Conservation (phyloP, 1,140 invertebrate species). For the Anastatus disparis region DNA sequence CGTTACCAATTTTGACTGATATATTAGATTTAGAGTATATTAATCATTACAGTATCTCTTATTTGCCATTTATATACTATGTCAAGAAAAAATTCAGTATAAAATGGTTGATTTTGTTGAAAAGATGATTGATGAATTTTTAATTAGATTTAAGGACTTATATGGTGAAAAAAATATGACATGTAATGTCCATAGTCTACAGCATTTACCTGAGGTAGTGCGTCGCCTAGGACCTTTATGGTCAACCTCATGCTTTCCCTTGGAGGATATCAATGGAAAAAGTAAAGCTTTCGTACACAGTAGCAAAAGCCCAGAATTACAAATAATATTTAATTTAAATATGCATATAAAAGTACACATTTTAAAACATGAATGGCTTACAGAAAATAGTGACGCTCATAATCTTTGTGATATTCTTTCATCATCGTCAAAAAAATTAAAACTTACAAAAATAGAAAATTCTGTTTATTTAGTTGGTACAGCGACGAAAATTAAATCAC, state of each 20-base stretch:
- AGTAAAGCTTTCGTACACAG: neutral
- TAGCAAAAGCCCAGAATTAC: neutral
- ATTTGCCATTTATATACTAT: conserved; percentile 22
- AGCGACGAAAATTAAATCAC: neutral
- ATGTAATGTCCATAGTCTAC: neutral
- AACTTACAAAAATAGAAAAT: neutral
- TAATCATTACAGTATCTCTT: conserved; percentile 33
- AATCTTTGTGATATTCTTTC: neutral
- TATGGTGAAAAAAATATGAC: neutral
- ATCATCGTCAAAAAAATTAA: neutral
- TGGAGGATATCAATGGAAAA: conserved; percentile 17
- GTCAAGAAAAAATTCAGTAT: conserved; percentile 3
- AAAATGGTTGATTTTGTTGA: conserved; percentile 43
- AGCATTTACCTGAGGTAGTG: neutral
- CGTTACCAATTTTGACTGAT: conserved; percentile 24
- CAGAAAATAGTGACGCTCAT: neutral
- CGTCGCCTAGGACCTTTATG: conserved; percentile 3
- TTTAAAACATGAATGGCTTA: conserved; percentile 4
- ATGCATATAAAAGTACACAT: neutral
- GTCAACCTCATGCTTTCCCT: conserved; percentile 2
- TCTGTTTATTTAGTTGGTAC: neutral
- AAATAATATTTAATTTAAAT: conserved; percentile 17
- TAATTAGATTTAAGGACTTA: neutral
- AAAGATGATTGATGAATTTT: neutral
- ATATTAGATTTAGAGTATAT: conserved; percentile 23